These are phyloP conservation scores for Ernsta delagoae DNA, from an alignment of 2,888 invertebrate species.

Conservation along the genomic window DNA sequence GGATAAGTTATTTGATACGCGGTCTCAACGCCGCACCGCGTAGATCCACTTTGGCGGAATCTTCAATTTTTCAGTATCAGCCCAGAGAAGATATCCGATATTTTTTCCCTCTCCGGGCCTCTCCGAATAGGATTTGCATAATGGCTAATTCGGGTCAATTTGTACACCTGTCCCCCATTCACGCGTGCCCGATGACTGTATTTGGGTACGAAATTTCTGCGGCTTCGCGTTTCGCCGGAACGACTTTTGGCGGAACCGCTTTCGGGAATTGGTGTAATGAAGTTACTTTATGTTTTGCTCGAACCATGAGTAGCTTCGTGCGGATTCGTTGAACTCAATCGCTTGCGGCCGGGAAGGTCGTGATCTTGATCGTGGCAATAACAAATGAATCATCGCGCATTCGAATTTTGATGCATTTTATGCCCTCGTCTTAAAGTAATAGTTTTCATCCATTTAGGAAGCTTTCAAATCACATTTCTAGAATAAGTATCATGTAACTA, in stretches of 20 bases:
- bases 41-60: slow-evolving; percentile 47
- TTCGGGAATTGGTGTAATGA: slow-evolving; percentile 14
- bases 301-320: slow-evolving; percentile 10
- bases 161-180: slow-evolving; percentile 46
- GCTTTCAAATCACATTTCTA: neutral
- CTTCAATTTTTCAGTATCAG: slow-evolving; percentile 67
- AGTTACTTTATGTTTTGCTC: slow-evolving; percentile 20
- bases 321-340: slow-evolving; percentile 4
- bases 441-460: neutral
- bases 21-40: slow-evolving; percentile 43
- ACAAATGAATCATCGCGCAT: slow-evolving; percentile 16
- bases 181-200: slow-evolving; percentile 21
- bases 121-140: slow-evolving; percentile 53
- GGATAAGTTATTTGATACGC: slow-evolving; percentile 77
- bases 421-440: no score
- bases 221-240: neutral
- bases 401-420: slow-evolving; percentile 5
- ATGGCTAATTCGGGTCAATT: slow-evolving; percentile 58
- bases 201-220: neutral
- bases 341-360: slow-evolving; percentile 25
- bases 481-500: neutral
- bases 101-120: slow-evolving; percentile 47
- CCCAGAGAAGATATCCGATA: slow-evolving; percentile 58
- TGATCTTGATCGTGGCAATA: slow-evolving; percentile 11
- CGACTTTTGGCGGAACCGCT: neutral